A percentile compares a stretch with the other conserved stretches of the same genome.
phyloP scores from a whole-genome alignment of 2,113 vertebrate genomes.

The Thamnaconus septentrionalis region DNA sequence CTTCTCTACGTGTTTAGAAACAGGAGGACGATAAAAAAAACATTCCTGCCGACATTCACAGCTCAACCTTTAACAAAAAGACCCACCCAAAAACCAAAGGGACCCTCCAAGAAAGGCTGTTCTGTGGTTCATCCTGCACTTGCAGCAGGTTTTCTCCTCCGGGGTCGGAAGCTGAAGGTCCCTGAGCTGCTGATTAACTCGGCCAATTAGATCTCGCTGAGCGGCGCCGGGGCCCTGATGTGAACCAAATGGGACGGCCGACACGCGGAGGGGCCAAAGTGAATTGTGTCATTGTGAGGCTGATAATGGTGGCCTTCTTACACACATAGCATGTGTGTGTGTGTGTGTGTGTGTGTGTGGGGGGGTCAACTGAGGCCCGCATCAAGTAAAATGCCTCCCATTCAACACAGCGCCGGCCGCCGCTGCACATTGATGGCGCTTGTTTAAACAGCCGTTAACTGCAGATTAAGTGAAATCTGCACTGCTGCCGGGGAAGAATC shows the following conservation, averaged over 20 bases:
- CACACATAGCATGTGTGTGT: constrained; percentile 49
- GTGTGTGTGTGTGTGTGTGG: not conserved
- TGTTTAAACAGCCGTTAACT: constrained; percentile 78
- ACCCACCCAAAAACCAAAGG: too few species aligned
- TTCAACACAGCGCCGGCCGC: constrained; percentile 61
- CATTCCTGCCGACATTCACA: too few species aligned
- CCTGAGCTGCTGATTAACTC: constrained; percentile 53
- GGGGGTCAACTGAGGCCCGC: constrained; percentile 56
- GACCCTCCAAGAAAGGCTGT: too few species aligned
- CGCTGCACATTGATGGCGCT: constrained; percentile 67
- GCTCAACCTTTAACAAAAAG: too few species aligned
- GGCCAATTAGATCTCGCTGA: constrained; percentile 54
- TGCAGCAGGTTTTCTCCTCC: too few species aligned
- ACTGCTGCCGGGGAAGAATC: constrained; percentile 47
- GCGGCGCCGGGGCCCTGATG: constrained; percentile 38
- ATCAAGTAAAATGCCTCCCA: constrained; percentile 70
- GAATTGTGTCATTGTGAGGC: constrained; percentile 70
- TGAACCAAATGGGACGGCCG: constrained; percentile 56
- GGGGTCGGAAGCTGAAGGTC: too few species aligned
- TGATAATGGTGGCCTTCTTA: constrained; percentile 70
- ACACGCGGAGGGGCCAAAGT: constrained; percentile 40
- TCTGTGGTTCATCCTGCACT: too few species aligned
- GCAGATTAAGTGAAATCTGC: constrained; percentile 70
- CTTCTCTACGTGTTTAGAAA: too few species aligned
- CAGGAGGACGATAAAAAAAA: too few species aligned